Evolutionary conservation across 2,797 vertebrate genomes (phyloP), one percentile per base, ranked within the genome.

Genomic region (Ambastaia sidthimunki): DNA sequence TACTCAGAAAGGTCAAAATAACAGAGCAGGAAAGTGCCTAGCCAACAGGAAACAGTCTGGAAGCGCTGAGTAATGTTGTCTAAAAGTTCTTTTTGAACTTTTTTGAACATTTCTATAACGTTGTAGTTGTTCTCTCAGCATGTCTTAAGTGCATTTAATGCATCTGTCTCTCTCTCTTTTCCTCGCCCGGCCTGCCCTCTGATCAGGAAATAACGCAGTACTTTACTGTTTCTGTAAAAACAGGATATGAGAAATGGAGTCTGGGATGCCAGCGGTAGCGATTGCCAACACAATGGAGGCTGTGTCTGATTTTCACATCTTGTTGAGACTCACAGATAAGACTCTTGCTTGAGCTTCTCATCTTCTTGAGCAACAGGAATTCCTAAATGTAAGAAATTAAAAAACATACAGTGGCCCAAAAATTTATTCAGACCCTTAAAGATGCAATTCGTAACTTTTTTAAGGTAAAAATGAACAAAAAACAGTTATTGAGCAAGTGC

Each of bases 201-300:
- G 66, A 65, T 70, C n/a, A 18, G 25, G 54, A 68, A 52, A 71
- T 54, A 76, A 76, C 37, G 66, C 69, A 28, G 37, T 15, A 48
- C 63, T 76, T 78, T 80, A 62, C n/a, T 13, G 19, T 59, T 82
- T 76, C 66, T 72, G 71, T 50, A 70, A 85, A 82, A 85, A 85
- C 83, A 85, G 83, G 83, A 85, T 78, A 68, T 73, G 48, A 57
- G 74, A 85, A 85, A 80, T 74, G 60, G 34, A 79, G 71, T 82
- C 78, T 80, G 78, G 48, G 55, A 80, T 74, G 74, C 59, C 79
- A 80, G 21, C 2, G 28, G 73, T 75, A 66, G 59, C 10, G 76
- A 80, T 67, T 73, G 37, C 37, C 67, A 74, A 67, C 80, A 80
- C 76, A 80, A 82, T 73, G 65, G 55, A 71, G 50, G 57, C 74